Conservation (phyloP, 2,113 vertebrate species). For the Enhydra lutris region DNA sequence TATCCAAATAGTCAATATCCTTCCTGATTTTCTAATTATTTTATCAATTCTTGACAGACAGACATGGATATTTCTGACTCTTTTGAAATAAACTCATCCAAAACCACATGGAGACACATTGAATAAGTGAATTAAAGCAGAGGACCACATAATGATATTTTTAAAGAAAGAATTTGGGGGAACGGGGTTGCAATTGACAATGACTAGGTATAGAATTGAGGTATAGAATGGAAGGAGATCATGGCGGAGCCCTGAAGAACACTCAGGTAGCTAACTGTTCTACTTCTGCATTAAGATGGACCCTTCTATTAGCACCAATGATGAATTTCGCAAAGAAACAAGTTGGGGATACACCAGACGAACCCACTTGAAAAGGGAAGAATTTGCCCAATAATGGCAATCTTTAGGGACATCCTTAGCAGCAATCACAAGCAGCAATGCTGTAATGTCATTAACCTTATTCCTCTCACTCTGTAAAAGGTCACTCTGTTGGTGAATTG, state of each 20-base stretch:
- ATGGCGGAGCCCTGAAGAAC: not conserved
- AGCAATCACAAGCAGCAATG: conserved; percentile 66
- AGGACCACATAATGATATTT: not conserved
- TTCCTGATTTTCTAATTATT: conserved; percentile 2
- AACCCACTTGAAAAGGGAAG: conserved; percentile 61
- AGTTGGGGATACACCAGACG: not conserved
- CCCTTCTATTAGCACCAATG: not conserved
- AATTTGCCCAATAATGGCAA: conserved; percentile 73
- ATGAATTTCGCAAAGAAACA: conserved; percentile 13
- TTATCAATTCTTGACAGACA: not conserved
- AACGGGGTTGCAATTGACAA: not conserved
- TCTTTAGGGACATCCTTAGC: conserved; percentile 65
- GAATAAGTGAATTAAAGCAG: not conserved
- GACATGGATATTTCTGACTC: not conserved
- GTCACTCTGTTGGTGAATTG: conserved; percentile 74
- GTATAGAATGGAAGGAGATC: not conserved
- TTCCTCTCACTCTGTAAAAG: conserved; percentile 77
- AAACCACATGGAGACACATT: not conserved
- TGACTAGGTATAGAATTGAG: not conserved
- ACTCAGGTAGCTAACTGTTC: not conserved
- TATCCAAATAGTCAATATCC: not conserved
- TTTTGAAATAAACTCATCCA: conserved; percentile 8
- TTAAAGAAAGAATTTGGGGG: not conserved
- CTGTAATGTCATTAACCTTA: conserved; percentile 80
- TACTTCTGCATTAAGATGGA: not conserved